Conservation (phyloP, 37 sponge, comb jelly and placozoan species). For the Mnemiopsis leidyi region DNA sequence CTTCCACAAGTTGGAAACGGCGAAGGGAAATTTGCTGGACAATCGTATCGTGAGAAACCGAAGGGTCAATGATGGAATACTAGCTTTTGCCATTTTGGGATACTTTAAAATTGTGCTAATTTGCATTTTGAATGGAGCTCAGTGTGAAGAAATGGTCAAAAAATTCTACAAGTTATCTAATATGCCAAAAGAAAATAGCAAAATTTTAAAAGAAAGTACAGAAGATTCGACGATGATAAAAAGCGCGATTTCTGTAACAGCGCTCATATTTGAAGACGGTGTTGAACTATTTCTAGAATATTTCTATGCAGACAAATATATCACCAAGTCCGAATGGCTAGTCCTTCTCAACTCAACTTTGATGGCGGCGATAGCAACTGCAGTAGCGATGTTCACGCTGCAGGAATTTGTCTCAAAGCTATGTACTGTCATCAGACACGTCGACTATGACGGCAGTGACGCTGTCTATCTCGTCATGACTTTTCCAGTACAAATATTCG, state of each 20-base stretch:
- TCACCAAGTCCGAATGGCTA: not conserved
- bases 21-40: not conserved
- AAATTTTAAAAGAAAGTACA: not conserved
- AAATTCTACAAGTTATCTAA: not conserved
- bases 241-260: not conserved
- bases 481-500: not conserved
- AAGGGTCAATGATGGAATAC: not conserved
- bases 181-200: not conserved
- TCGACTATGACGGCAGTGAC: not conserved
- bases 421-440: not conserved
- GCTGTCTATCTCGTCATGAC: not conserved
- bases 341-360: conserved; percentile 36
- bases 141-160: not conserved
- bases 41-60: not conserved
- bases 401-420: not conserved
- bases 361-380: not conserved
- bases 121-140: not conserved
- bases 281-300: conserved; percentile 18
- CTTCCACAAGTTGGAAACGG: conserved; percentile 1
- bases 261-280: not conserved
- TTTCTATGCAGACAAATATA: conserved; percentile 33
- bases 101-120: not conserved
- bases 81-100: not conserved
- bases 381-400: not conserved
- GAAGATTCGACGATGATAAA: not conserved